A percentile compares a stretch with the other conserved stretches of the same genome.
phyloP scores from a whole-genome alignment of 2,113 vertebrate genomes.

The Oenanthe oenanthe region DNA sequence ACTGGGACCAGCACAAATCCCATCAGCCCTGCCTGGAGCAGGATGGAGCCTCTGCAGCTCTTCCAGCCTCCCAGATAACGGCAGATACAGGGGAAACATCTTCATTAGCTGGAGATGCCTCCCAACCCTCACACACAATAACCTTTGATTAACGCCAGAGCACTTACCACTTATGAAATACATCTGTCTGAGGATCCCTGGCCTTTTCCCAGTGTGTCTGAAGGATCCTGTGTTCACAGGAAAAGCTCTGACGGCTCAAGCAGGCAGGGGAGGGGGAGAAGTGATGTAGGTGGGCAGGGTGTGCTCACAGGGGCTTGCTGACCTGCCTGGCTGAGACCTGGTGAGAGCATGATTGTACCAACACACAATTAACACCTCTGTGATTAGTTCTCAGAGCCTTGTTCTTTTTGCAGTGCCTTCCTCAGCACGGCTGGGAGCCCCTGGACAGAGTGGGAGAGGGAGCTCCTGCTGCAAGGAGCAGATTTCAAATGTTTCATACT shows the following conservation, averaged over 20 bases:
- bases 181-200: not conserved
- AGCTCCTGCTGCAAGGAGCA: not conserved
- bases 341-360: not conserved
- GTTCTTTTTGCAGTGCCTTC: not conserved
- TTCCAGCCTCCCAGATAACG: not conserved
- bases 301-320: not conserved
- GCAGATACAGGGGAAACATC: not conserved
- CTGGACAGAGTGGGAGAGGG: not conserved
- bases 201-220: not conserved
- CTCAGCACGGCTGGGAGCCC: not conserved
- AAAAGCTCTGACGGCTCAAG: accelerated
- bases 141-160: not conserved
- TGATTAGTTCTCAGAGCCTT: not conserved
- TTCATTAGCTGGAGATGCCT: slow-evolving; percentile 36
- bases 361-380: not conserved
- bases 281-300: not conserved
- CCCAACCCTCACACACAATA: slow-evolving; percentile 6
- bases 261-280: not conserved
- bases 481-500: not conserved
- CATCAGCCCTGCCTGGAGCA: not conserved
- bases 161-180: slow-evolving; percentile 28
- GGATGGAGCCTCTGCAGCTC: not conserved
- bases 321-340: not conserved
- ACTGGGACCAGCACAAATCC: slow-evolving; percentile 61
- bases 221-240: not conserved